These are phyloP conservation scores for Tachina fera DNA, from an alignment of 2,888 invertebrate species.

Conservation along the genomic window DNA sequence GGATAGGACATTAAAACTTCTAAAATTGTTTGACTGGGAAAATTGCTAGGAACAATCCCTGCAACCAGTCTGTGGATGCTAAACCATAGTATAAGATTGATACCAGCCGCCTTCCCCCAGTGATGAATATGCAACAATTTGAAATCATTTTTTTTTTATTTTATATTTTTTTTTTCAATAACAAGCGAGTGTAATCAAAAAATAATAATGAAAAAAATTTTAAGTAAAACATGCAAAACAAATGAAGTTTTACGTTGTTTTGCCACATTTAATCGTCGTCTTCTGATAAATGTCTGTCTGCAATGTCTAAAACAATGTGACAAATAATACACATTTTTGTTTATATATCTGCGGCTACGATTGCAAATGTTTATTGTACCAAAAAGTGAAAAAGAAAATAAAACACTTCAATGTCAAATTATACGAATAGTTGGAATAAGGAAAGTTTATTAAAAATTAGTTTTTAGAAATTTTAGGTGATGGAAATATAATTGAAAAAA, in stretches of 20 bases:
- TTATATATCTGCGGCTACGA: constrained; percentile 51
- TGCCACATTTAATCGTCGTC: constrained; percentile 70
- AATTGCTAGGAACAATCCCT: too few relatives aligned
- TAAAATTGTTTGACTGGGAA: too few relatives aligned
- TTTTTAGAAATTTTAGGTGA: neutral
- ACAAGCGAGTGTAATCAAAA: neutral
- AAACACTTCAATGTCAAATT: constrained; percentile 14
- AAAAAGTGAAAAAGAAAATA: constrained; percentile 28
- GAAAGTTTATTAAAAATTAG: neutral
- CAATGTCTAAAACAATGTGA: constrained; percentile 67
- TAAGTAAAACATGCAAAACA: constrained; percentile 32
- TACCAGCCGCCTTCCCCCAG: too few relatives aligned
- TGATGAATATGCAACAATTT: too few relatives aligned
- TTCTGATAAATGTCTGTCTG: constrained; percentile 72
- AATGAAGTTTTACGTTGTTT: constrained; percentile 68
- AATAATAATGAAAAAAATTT: neutral
- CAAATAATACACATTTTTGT: constrained; percentile 70
- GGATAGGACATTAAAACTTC: too few relatives aligned
- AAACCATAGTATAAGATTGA: too few relatives aligned
- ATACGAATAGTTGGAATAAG: neutral
- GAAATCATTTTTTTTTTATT: neutral
- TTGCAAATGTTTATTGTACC: constrained; percentile 68
- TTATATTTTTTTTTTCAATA: neutral
- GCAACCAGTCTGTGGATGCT: too few relatives aligned
- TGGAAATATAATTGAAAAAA: too few relatives aligned